Evolutionary conservation across 2,797 vertebrate genomes (phyloP), one percentile per base, ranked within the genome.

Genomic region (Lateolabrax maculatus): DNA sequence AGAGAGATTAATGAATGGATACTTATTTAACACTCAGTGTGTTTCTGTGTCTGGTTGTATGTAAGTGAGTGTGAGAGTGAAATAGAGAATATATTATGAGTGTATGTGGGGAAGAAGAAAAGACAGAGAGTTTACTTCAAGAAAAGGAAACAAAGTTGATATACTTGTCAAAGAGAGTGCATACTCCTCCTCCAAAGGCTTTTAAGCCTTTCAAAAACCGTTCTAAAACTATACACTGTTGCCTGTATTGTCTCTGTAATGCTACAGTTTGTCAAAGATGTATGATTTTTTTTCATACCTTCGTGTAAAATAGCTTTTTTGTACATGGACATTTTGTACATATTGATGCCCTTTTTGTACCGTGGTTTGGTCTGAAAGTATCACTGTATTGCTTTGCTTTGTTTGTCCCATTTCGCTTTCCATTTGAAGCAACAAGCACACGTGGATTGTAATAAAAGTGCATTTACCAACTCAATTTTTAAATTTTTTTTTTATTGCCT

Each of bases 261-360:
- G 77, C 81, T 93, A 77, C 90, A 90, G 89, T 90, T 87, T 94
- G 88, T 94, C 80, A 86, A 92, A 94, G 93, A 91, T 95, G 94
- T 94, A 92, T 94, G 93, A 90, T 94, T 94, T 95, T 91, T 90
- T 92, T 93, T 94, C 90, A 93, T 94, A 94, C 81, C 60, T 85
- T 56, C 31, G 66, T 96, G 95, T 95, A 95, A 94, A 93, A 89
- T 93, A 90, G 70, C 76, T 81, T 75, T 86, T 86, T 90, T 96
- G 95, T 96, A 95, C 86, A 95, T 94, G 90, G 87, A 90, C 94
- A 92, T 91, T 87, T 81, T 96, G 96, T 96, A 95, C 86, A 96
- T 95, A 95, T 93, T 87, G 88, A 89, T 87, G 87, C 89, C 66
- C 75, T 89, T 93, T 95, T 95, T 96, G 89, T 96, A 95, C 88